Conservation (phyloP, 1,140 invertebrate genomes). For the Aphelinus atriplicis region DNA sequence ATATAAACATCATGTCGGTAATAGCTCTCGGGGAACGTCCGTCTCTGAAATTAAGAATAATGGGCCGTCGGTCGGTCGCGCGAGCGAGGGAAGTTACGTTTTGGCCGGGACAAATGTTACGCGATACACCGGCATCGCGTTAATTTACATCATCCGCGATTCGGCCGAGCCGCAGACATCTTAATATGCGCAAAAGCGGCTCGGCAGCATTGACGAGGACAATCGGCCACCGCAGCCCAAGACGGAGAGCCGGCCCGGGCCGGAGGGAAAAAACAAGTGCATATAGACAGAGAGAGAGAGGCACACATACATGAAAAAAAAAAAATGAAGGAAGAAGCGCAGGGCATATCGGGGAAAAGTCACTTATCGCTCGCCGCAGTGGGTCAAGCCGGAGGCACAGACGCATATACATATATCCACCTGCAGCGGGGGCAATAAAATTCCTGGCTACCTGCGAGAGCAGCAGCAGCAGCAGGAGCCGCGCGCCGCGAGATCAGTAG, state of each 20-base stretch:
- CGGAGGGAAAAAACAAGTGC: too few relatives aligned
- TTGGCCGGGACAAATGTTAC: constrained; percentile 16
- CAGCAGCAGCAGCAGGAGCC: constrained; percentile 4
- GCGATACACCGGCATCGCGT: neutral
- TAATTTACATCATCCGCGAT: constrained; percentile 14
- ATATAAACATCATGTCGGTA: too few relatives aligned
- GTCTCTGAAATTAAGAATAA: too few relatives aligned
- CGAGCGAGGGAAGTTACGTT: neutral
- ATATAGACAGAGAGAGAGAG: too few relatives aligned
- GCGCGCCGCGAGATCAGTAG: too few relatives aligned
- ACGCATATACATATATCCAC: constrained; percentile 4
- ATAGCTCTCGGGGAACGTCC: too few relatives aligned
- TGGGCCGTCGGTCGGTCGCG: too few relatives aligned
- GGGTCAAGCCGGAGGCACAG: constrained; percentile 8
- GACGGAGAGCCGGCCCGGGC: too few relatives aligned
- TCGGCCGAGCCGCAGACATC: neutral
- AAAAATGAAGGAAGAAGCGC: neutral
- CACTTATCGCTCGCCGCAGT: constrained; percentile 23
- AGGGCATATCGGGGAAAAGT: constrained; percentile 3
- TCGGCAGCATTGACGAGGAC: neutral
- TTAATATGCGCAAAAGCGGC: constrained; percentile 12
- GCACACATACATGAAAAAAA: neutral
- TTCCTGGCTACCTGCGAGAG: constrained; percentile 50
- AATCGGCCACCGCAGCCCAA: too few relatives aligned
- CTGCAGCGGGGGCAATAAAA: constrained; percentile 55